These are phyloP conservation scores for Sacculina carcini DNA, from an alignment of 2,888 invertebrate species.

Conservation along the genomic window DNA sequence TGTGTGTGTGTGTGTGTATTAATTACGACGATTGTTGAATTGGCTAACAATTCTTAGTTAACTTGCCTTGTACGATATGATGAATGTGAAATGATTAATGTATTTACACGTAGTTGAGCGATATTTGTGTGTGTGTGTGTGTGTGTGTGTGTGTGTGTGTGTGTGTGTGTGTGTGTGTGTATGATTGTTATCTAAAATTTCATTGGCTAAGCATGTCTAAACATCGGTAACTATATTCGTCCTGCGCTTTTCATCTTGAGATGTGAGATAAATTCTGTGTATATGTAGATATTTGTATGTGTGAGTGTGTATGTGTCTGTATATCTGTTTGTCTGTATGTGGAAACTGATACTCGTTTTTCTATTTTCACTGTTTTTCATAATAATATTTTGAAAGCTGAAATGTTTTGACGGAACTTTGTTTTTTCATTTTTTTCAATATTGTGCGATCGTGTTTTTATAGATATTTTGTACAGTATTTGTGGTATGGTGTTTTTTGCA, in stretches of 20 bases:
- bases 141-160: neutral
- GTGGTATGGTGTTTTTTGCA: too few species aligned
- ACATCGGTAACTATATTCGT: neutral
- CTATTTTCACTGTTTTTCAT: too few species aligned
- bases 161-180: neutral
- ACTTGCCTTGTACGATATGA: neutral
- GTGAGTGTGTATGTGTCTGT: neutral
- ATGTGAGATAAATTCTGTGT: neutral
- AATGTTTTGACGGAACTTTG: too few species aligned
- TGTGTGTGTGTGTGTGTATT: neutral
- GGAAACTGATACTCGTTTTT: too few species aligned
- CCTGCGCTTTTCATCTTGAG: neutral
- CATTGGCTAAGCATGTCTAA: neutral
- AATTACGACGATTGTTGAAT: neutral
- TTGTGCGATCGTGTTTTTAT: too few species aligned
- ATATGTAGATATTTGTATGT: neutral
- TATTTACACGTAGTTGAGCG: neutral
- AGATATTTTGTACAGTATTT: too few species aligned
- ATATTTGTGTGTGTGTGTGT: neutral
- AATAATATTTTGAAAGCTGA: too few species aligned
- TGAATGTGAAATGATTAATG: neutral
- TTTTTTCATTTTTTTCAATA: too few species aligned
- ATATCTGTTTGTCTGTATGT: constrained; percentile 4
- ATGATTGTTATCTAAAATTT: neutral
- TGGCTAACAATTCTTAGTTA: neutral